A percentile compares a stretch with the other conserved stretches of the same genome.
Conservation (phyloP, 2,113 vertebrate genomes). For the Podarcis muralis region DNA sequence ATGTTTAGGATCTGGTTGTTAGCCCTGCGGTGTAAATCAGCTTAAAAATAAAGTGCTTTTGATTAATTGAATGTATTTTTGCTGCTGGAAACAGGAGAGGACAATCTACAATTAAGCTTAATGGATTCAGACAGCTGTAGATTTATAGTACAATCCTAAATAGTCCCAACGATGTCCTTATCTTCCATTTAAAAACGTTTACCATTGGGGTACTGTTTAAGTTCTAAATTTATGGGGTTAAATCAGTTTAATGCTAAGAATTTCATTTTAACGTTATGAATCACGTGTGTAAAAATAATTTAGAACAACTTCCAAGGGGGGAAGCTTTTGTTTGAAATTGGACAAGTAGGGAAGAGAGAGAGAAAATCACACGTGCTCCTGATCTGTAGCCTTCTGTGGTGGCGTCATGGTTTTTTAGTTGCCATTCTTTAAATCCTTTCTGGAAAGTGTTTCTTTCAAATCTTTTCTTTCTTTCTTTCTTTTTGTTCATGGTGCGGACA, state of each 20-base stretch:
- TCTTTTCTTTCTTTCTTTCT: too few species aligned
- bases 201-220: background rate
- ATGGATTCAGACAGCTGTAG: background rate
- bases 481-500: background rate
- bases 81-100: background rate
- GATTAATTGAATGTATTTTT: background rate
- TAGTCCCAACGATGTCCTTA: background rate
- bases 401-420: background rate
- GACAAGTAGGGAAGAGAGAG: background rate
- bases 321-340: background rate
- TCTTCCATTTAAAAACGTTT: background rate
- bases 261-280: background rate
- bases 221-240: background rate
- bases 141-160: background rate
- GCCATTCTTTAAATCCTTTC: too few species aligned
- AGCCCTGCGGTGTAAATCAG: background rate
- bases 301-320: background rate
- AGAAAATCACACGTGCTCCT: fast-evolving
- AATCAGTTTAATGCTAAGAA: background rate
- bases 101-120: background rate
- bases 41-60: background rate
- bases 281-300: background rate
- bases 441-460: too few species aligned
- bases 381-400: background rate
- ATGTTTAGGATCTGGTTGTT: background rate